Evolutionary conservation across 2,888 invertebrate species (phyloP), one percentile per base, ranked within the genome.

Genomic region (Tetramorium bicarinatum): DNA sequence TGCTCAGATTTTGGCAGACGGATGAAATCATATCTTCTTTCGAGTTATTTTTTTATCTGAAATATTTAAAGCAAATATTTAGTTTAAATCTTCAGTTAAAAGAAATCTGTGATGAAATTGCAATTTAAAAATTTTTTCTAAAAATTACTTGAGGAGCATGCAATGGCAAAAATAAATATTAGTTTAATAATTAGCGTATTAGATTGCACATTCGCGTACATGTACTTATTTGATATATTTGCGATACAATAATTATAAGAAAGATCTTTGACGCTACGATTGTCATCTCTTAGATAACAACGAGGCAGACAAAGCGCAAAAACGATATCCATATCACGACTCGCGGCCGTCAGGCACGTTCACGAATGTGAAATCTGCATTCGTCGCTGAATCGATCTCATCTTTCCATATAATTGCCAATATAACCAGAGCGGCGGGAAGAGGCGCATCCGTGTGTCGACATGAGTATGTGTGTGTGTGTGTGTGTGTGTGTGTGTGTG

Each of bases 371-470:
- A 79, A 71, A 79, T 71, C 59, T 71, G 71, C 71, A 79, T 71
- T 79, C 59, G 79, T 79, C 79, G 71, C 79, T 13, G 71, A 71
- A 79, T 79, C 71, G 79, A 79, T 79, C 47, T 79, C 79, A 61
- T 79, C 71, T 71, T 79, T 71, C 59, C 59, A 59, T 38, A 79
- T 79, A 79, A 79, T 79, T 79, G 79, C 71, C 59, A 71, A 71
- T 71, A 61, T 77, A 79, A 79, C 59, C 59, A 71, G 44, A 41
- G 47, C 47, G 47, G 47, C 47, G 47, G 59, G 41, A n/a, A 38
- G n/a, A 47, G 29, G 18, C 47, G n/a, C 54, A 21, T 47, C 25
- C 13, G 34, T 11, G 66, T 21, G 7, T 49, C 38, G 29, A 29
- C 34, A 15, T 21, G 52, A 21, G 56, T 15, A 47, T 49, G 54